phyloP scores from a whole-genome alignment of 2,797 vertebrate species.

The Eulemur rubriventer region DNA sequence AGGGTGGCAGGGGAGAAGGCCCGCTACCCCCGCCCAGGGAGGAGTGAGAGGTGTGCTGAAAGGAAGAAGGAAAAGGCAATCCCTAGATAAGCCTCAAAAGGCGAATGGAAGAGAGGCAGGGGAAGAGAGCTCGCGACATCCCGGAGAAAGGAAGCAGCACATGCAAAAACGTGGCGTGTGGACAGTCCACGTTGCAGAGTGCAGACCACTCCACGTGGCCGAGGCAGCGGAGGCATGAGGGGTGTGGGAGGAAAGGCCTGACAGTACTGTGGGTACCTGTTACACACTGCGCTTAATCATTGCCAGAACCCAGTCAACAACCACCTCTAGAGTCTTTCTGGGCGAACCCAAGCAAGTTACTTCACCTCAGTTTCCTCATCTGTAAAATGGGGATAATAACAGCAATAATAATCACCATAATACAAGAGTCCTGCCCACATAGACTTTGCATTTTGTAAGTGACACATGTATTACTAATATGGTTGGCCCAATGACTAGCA shows the following conservation, averaged over 20 bases:
- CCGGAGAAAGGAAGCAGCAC: not conserved
- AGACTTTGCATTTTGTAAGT: not conserved
- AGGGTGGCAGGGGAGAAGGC: not conserved
- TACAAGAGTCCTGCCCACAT: fast-evolving
- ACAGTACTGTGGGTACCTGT: not conserved
- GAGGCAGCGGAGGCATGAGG: too few species aligned
- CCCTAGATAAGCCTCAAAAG: not conserved
- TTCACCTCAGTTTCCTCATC: not conserved
- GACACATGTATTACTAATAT: not conserved
- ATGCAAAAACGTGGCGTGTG: not conserved
- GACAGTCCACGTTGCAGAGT: not conserved
- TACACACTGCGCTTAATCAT: not conserved
- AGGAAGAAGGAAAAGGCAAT: not conserved
- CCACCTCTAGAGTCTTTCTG: not conserved
- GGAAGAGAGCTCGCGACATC: not conserved
- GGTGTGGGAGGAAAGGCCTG: not conserved
- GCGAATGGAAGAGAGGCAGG: not conserved
- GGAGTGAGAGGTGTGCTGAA: not conserved
- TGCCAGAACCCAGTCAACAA: not conserved
- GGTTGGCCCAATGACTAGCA: not conserved
- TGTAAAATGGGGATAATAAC: not conserved
- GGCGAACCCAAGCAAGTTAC: not conserved
- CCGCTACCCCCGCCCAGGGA: fast-evolving
- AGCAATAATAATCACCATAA: not conserved
- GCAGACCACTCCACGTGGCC: not conserved